Conservation (phyloP, 2,797 vertebrate genomes). For the Glossophaga mutica region DNA sequence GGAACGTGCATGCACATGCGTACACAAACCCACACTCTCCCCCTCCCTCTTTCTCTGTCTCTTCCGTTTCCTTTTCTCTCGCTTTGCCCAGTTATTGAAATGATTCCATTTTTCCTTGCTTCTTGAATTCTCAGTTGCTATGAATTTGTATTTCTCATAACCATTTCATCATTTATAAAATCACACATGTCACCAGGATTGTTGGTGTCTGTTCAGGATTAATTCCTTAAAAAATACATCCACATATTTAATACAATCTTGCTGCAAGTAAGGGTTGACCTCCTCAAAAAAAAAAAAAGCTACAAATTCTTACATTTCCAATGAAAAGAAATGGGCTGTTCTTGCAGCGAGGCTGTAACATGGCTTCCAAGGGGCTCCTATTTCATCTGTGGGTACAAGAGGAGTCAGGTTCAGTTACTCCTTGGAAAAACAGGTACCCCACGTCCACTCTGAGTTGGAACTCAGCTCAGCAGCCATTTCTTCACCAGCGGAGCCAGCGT, state of each 20-base stretch:
- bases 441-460: not conserved
- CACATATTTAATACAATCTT: not conserved
- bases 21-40: not conserved
- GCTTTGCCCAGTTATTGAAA: not conserved
- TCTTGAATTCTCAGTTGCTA: not conserved
- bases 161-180: not conserved
- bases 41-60: not conserved
- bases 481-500: not conserved
- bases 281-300: not conserved
- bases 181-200: not conserved
- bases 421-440: not conserved
- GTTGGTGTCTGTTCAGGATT: not conserved
- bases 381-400: not conserved
- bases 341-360: not conserved
- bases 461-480: not conserved
- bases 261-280: not conserved
- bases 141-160: not conserved
- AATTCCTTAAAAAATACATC: not conserved
- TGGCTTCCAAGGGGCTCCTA: not conserved
- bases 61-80: not conserved
- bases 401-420: not conserved
- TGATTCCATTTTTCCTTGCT: not conserved
- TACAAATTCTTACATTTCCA: not conserved
- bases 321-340: not conserved
- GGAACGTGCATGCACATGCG: accelerated